Evolutionary conservation across 2,888 invertebrate genomes (phyloP).

Genomic region (Thalpophila matura): DNA sequence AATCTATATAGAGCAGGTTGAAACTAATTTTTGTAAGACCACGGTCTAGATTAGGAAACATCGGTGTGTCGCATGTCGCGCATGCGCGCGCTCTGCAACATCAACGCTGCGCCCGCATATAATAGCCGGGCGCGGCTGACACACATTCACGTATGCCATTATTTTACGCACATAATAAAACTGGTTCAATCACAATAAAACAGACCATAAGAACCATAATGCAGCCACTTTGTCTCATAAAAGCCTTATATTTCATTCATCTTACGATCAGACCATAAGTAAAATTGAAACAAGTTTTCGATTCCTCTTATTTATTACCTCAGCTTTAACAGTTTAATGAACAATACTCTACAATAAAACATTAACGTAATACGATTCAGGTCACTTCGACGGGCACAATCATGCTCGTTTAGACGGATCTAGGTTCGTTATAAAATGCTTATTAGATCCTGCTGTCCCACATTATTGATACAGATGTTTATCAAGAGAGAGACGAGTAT

Average conservation of each 20-base stretch:
- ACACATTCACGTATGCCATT: conserved; percentile 69
- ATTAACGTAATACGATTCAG: conserved; percentile 74
- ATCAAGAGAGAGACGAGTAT: conserved; percentile 21
- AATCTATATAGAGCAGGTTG: conserved; percentile 61
- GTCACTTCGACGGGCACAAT: conserved; percentile 72
- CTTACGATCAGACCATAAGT: conserved; percentile 34
- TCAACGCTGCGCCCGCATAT: conserved; percentile 53
- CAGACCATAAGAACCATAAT: conserved; percentile 22
- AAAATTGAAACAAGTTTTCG: conserved; percentile 60
- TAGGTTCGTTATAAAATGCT: conserved; percentile 52
- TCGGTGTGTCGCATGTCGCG: conserved; percentile 32
- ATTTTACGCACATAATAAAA: conserved; percentile 58
- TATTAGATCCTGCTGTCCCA: conserved; percentile 39
- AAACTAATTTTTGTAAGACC: conserved; percentile 63
- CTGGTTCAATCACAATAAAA: conserved; percentile 60
- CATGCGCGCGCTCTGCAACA: conserved; percentile 22
- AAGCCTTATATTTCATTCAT: conserved; percentile 16
- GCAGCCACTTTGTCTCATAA: conserved; percentile 25
- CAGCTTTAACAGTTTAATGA: conserved; percentile 81
- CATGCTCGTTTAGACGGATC: conserved; percentile 67
- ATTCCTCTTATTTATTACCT: conserved; percentile 89
- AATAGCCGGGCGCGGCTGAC: conserved; percentile 73
- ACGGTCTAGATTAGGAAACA: conserved; percentile 71
- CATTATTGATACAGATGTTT: conserved; percentile 32
- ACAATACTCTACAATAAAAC: conserved; percentile 74